phyloP scores from a whole-genome alignment of 1,140 invertebrate species.

The Hermatobates lingyangjiaoensis region DNA sequence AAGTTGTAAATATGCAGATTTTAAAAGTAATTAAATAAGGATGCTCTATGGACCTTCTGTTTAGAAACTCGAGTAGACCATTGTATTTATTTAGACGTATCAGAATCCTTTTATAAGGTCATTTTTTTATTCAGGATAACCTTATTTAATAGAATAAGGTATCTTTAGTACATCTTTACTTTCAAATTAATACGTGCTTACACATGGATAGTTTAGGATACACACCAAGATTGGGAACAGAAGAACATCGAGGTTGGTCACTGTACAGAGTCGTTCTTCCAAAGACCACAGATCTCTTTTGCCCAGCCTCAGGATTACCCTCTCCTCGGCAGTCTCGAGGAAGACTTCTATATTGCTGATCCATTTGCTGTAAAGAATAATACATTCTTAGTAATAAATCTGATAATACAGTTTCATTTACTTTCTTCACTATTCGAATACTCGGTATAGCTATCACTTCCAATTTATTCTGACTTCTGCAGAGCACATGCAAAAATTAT shows the following conservation, averaged over 20 bases:
- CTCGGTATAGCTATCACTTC: too few species aligned
- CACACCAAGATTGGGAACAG: slow-evolving; percentile 77
- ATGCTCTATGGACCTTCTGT: not conserved
- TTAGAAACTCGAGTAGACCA: not conserved
- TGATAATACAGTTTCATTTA: too few species aligned
- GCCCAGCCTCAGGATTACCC: slow-evolving; percentile 12
- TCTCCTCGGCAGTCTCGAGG: slow-evolving; percentile 35
- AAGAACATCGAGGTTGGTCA: slow-evolving; percentile 43
- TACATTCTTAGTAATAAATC: slow-evolving; percentile 3
- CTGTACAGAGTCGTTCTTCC: slow-evolving; percentile 32
- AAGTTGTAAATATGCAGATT: too few species aligned
- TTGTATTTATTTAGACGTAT: not conserved
- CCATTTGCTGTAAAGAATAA: slow-evolving; percentile 32
- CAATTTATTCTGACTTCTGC: too few species aligned
- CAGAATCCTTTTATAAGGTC: not conserved
- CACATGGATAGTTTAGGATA: slow-evolving; percentile 11
- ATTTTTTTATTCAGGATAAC: not conserved
- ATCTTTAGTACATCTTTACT: not conserved
- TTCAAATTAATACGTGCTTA: not conserved
- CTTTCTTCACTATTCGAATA: too few species aligned
- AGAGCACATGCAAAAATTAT: too few species aligned
- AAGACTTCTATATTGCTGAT: slow-evolving; percentile 51
- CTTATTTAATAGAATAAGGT: not conserved
- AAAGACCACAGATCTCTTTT: slow-evolving; percentile 41
- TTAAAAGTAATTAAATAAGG: not conserved